These are phyloP conservation scores for Samia ricini DNA, from an alignment of 1,140 invertebrate genomes.

Conservation along the genomic window DNA sequence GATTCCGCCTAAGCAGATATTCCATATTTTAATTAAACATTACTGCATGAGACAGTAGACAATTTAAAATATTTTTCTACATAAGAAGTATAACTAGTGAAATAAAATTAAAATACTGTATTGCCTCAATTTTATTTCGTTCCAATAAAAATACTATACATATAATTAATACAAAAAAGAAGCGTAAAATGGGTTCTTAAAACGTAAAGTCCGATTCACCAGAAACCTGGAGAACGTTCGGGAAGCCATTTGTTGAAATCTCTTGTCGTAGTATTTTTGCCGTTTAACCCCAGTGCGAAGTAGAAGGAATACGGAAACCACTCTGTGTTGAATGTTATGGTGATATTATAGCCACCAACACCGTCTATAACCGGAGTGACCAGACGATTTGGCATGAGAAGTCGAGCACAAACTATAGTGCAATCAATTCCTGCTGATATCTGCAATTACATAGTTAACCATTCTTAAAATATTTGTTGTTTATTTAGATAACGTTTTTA, in stretches of 20 bases:
- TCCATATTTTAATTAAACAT: not conserved
- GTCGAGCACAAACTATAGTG: slow-evolving; percentile 50
- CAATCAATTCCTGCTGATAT: slow-evolving; percentile 57
- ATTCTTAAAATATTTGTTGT: not conserved
- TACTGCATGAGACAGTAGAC: not conserved
- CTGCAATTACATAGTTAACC: slow-evolving; percentile 29
- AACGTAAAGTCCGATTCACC: slow-evolving; percentile 20
- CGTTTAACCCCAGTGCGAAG: slow-evolving; percentile 49
- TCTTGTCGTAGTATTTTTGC: slow-evolving; percentile 44
- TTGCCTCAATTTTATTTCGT: not conserved
- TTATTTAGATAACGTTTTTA: too few species aligned
- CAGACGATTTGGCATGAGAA: slow-evolving; percentile 53
- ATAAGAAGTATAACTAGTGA: not conserved
- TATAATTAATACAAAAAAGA: not conserved
- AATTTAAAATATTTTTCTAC: not conserved
- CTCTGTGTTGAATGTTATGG: slow-evolving; percentile 37
- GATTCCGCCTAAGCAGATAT: slow-evolving; percentile 47
- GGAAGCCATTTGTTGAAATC: slow-evolving; percentile 38
- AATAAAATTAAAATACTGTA: too few species aligned
- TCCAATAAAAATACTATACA: not conserved
- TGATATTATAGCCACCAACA: slow-evolving; percentile 57
- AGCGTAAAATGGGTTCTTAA: not conserved
- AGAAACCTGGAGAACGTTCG: slow-evolving; percentile 41
- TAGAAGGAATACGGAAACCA: slow-evolving; percentile 59
- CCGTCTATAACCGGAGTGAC: slow-evolving; percentile 38